These are phyloP conservation scores for Diglossa brunneiventris DNA, from an alignment of 2,113 vertebrate genomes.

Conservation along the genomic window DNA sequence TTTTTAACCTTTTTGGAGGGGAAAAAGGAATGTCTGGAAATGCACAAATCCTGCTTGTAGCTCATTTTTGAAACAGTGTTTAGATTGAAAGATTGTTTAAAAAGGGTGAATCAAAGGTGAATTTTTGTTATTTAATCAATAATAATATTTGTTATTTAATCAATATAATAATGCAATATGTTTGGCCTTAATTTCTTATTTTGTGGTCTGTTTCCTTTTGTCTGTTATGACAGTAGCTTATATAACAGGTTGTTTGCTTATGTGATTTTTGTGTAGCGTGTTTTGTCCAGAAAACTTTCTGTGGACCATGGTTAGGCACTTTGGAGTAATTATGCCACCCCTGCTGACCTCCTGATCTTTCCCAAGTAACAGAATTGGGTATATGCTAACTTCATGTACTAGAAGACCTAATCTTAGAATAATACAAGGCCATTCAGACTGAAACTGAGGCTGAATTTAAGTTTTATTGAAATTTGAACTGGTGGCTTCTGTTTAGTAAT, in stretches of 20 bases:
- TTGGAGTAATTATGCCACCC: neutral
- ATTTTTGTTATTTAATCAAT: conserved; percentile 1
- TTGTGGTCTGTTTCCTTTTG: neutral
- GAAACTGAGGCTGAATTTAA: neutral
- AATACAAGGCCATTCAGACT: neutral
- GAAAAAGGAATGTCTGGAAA: neutral
- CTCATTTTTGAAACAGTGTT: neutral
- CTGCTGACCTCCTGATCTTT: neutral
- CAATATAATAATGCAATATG: neutral
- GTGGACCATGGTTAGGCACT: neutral
- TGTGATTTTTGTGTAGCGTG: neutral
- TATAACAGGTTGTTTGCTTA: neutral
- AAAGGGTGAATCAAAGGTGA: neutral
- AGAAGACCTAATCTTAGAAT: neutral
- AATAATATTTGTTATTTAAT: conserved; percentile 13
- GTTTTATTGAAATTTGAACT: neutral
- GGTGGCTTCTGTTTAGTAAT: neutral
- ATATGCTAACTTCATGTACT: neutral
- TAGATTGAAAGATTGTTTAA: neutral
- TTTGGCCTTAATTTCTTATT: neutral
- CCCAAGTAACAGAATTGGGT: neutral
- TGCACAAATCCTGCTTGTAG: neutral
- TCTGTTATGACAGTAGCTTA: neutral
- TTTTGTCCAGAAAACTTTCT: neutral
- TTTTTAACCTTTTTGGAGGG: neutral